phyloP scores from a whole-genome alignment of 2,113 vertebrate species.

The Tiliqua scincoides region DNA sequence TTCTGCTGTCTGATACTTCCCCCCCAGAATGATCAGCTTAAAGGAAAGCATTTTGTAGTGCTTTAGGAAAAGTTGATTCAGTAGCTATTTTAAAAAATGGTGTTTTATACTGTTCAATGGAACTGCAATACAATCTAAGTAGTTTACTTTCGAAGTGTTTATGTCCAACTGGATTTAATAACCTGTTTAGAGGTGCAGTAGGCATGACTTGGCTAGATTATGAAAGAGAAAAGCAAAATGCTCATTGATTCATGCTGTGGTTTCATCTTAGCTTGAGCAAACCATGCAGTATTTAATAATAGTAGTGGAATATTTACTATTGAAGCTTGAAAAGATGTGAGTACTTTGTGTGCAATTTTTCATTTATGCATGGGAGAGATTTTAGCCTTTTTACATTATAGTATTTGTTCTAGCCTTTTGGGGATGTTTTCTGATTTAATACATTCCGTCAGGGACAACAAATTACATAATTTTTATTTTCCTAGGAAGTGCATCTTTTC shows the following conservation, averaged over 20 bases:
- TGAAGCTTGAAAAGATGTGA: slow-evolving; percentile 98
- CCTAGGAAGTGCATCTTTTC: slow-evolving; percentile 82
- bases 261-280: slow-evolving; percentile 93
- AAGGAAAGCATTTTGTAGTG: slow-evolving; percentile 89
- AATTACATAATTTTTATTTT: slow-evolving; percentile 79
- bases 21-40: slow-evolving; percentile 86
- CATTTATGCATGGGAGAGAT: slow-evolving; percentile 98
- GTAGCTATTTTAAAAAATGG: slow-evolving; percentile 87
- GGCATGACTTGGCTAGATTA: slow-evolving; percentile 92
- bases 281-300: slow-evolving; percentile 98
- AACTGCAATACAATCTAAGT: slow-evolving; percentile 96
- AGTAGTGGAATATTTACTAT: slow-evolving; percentile 96
- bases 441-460: slow-evolving; percentile 99
- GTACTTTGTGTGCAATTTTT: slow-evolving; percentile 99
- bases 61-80: slow-evolving; percentile 90
- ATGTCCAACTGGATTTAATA: slow-evolving; percentile 83
- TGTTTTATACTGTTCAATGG: slow-evolving; percentile 91
- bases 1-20: slow-evolving; percentile 81
- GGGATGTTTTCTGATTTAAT: slow-evolving; percentile 98
- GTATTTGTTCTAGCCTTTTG: slow-evolving; percentile 90
- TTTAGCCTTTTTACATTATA: slow-evolving; percentile 89
- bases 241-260: slow-evolving; percentile 85
- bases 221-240: slow-evolving; percentile 84
- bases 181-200: slow-evolving; percentile 87
- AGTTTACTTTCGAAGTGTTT: slow-evolving; percentile 85